Conservation (phyloP, 1,140 invertebrate genomes). For the Conus betulinus region DNA sequence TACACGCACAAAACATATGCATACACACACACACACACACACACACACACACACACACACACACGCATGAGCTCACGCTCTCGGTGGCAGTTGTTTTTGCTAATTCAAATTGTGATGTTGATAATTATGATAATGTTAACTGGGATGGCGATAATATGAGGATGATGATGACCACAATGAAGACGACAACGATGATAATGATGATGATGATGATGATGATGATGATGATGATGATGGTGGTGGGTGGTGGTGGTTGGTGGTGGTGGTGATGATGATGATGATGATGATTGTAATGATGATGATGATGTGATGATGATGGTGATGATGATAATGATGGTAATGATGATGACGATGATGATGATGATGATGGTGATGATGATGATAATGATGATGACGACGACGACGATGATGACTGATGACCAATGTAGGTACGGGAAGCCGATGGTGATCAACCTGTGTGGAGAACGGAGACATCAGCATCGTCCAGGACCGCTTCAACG, state of each 20-base stretch:
- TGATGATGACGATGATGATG: not conserved
- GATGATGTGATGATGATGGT: too few relatives aligned
- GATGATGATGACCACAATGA: too few relatives aligned
- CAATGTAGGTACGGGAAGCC: slow-evolving; percentile 16
- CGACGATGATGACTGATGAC: not conserved
- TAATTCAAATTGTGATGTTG: too few relatives aligned
- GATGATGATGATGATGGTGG: slow-evolving; percentile 22
- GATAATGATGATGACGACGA: not conserved
- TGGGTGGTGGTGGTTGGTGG: too few relatives aligned
- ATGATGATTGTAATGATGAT: too few relatives aligned
- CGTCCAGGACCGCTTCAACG: slow-evolving; percentile 12
- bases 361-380: not conserved
- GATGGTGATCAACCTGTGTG: slow-evolving; percentile 1
- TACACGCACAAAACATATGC: too few relatives aligned
- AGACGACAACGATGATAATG: not conserved
- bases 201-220: slow-evolving; percentile 20
- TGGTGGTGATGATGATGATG: not conserved
- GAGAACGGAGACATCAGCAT: not conserved
- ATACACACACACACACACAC: not conserved
- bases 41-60: slow-evolving; percentile 9
- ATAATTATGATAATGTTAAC: too few relatives aligned
- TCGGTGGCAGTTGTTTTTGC: too few relatives aligned
- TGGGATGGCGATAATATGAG: too few relatives aligned
- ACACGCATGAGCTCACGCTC: not conserved
- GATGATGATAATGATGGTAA: too few relatives aligned